Base-by-base conservation (phyloP, 37 sponge, comb jelly and placozoan genomes). In the Spongilla lacustris region DNA sequence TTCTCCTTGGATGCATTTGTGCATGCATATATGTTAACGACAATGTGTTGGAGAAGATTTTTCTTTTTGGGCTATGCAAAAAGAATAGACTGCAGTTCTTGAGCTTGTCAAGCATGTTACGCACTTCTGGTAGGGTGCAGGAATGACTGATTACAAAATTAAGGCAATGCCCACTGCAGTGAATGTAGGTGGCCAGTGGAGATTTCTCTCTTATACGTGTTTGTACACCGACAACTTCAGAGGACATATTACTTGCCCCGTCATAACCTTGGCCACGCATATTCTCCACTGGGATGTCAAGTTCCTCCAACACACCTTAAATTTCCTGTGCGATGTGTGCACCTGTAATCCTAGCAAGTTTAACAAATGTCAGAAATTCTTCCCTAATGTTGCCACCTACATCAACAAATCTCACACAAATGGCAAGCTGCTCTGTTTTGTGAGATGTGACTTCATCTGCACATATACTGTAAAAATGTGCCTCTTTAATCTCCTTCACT, bases 81-180 rank as follows among this genome's bases (percentile, higher is more conserved):
- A 82, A 75, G 35, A 67, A 88, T 27, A 24, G 28, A 36, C 69
- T 71, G n/a, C 69, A 77, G 2, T 31, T 34, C 24, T 77, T 67
- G 24, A 88, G 27, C 21, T 37, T 31, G 28, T 79, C 90, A 67
- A 89, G 49, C 23, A 83, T 73, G 74, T 89, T 89, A 3, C 91
- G 27, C 21, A 91, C 71, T 25, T 27, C 76, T 75, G 91, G 91
- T 24, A 91, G 73, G 26, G 78, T 66, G 14, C 82, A 90, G 13
- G 90, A 84, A 26, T 74, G 24, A 11, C 74, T 67, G 3, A 89
- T 85, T 12, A 85, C 81, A 36, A 85, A 74, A 69, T 90, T 90
- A 6, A 90, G 66, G 41, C 77, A 85, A 76, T 90, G 86, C 2
- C 83, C 91, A 85, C 66, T 81, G 81, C 91, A 90, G 75, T 87